These are phyloP conservation scores for Drosophila repleta DNA, from an alignment of 1,140 invertebrate genomes.

Conservation along the genomic window DNA sequence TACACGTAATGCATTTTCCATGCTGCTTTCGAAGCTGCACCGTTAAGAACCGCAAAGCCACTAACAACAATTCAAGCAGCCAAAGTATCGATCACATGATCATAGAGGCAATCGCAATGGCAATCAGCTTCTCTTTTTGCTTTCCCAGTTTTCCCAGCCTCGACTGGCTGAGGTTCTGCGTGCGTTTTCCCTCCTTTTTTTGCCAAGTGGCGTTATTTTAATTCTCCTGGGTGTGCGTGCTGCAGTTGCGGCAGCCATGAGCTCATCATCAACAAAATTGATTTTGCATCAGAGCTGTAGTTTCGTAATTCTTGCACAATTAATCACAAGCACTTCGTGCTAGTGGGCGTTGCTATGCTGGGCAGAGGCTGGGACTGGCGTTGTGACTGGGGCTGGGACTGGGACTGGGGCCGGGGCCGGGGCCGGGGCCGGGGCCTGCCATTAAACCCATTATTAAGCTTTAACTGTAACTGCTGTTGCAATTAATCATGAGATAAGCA, in stretches of 20 bases:
- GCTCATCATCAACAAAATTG: conserved; percentile 63
- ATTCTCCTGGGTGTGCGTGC: conserved; percentile 60
- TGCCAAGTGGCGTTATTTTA: conserved; percentile 62
- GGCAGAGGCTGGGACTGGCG: conserved; percentile 7
- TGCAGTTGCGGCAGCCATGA: conserved; percentile 5
- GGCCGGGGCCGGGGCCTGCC: conserved; percentile 13
- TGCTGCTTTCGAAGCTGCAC: conserved; percentile 46
- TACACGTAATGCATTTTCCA: conserved; percentile 77
- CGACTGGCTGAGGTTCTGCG: conserved; percentile 51
- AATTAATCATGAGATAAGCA: conserved; percentile 78
- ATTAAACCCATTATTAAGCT: conserved; percentile 70
- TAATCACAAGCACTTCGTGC: conserved; percentile 70
- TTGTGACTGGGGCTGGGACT: background rate
- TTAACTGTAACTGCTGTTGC: conserved; percentile 73
- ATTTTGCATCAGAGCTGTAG: conserved; percentile 63
- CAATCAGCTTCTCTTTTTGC: conserved; percentile 44
- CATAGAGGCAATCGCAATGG: conserved; percentile 36
- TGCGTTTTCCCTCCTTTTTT: conserved; percentile 36
- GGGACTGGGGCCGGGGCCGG: conserved; percentile 2
- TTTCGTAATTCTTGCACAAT: conserved; percentile 61
- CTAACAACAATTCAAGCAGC: conserved; percentile 49
- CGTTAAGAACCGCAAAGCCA: conserved; percentile 63
- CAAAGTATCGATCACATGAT: conserved; percentile 56
- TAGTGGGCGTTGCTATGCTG: conserved; percentile 59
- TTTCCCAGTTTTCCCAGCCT: conserved; percentile 16